Percentiles rank a stretch among this genome's conserved stretches.
phyloP scores from a whole-genome alignment of 2,797 vertebrate species.

The Vireo griseus region DNA sequence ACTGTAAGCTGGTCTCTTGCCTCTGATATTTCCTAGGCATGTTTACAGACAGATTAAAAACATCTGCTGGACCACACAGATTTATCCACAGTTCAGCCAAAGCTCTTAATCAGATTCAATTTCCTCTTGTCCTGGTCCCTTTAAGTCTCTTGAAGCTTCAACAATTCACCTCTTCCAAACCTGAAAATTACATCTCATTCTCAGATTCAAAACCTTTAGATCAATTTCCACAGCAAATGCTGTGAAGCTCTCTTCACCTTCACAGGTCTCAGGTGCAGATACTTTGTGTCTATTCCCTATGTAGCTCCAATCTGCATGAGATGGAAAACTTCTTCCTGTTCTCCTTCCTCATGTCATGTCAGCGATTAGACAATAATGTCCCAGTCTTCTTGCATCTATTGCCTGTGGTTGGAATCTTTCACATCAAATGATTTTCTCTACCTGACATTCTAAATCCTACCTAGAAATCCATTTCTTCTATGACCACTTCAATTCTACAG shows the following conservation, averaged over 20 bases:
- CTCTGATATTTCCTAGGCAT: not conserved
- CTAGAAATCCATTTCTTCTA: not conserved
- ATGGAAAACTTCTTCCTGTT: not conserved
- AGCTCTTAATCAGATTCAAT: constrained; percentile 31
- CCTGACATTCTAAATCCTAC: not conserved
- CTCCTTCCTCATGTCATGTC: not conserved
- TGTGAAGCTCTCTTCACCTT: not conserved
- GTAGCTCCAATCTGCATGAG: not conserved
- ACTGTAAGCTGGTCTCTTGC: not conserved
- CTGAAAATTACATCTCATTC: not conserved
- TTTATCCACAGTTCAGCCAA: constrained; percentile 1
- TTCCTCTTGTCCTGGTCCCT: not conserved
- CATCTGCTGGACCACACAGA: constrained; percentile 1
- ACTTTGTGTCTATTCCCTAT: not conserved
- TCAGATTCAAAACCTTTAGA: not conserved
- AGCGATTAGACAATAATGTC: not conserved
- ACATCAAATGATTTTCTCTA: not conserved
- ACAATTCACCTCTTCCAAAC: not conserved
- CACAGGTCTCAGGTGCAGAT: not conserved
- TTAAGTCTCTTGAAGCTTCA: not conserved
- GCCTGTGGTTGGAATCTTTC: not conserved
- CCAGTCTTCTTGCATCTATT: not conserved
- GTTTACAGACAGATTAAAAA: constrained; percentile 32
- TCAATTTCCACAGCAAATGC: not conserved
- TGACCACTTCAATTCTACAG: fast-evolving